A percentile compares a stretch with the other conserved stretches of the same genome.
phyloP scores from a whole-genome alignment of 2,888 invertebrate genomes.

The Luperina nickerlii region DNA sequence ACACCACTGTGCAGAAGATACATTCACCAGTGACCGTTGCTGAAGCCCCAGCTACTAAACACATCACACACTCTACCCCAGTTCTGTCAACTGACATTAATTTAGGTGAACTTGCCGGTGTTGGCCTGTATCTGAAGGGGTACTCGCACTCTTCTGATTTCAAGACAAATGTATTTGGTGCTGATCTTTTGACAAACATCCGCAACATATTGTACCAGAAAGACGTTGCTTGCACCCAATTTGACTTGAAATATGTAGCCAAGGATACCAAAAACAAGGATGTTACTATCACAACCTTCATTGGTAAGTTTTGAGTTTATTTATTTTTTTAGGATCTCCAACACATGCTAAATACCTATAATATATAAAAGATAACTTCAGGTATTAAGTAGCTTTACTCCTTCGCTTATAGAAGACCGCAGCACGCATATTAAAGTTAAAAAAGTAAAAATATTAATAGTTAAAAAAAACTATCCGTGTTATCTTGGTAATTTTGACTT shows the following conservation, averaged over 20 bases:
- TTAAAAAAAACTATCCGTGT: background rate
- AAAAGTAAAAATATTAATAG: background rate
- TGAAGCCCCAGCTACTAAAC: constrained; percentile 83
- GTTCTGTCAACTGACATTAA: constrained; percentile 75
- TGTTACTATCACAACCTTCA: constrained; percentile 79
- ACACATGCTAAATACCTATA: background rate
- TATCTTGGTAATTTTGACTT: too few species aligned
- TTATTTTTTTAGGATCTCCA: background rate
- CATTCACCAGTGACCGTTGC: constrained; percentile 87
- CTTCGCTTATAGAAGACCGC: background rate
- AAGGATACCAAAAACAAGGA: constrained; percentile 84
- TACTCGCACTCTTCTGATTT: constrained; percentile 87
- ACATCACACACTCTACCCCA: constrained; percentile 78
- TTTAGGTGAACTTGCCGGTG: constrained; percentile 88
- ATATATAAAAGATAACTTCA: background rate
- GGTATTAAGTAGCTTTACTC: background rate
- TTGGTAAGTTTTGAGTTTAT: constrained; percentile 72
- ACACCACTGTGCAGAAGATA: constrained; percentile 90
- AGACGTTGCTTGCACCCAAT: constrained; percentile 86
- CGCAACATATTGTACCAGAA: constrained; percentile 75
- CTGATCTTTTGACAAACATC: constrained; percentile 69
- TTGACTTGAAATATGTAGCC: constrained; percentile 87
- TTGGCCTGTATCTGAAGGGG: constrained; percentile 87
- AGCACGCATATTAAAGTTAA: background rate
- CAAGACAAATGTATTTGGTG: constrained; percentile 73